A percentile compares a stretch with the other conserved stretches of the same genome.
Evolutionary conservation across 2,113 vertebrate genomes (phyloP).

Genomic region (Esox niger): DNA sequence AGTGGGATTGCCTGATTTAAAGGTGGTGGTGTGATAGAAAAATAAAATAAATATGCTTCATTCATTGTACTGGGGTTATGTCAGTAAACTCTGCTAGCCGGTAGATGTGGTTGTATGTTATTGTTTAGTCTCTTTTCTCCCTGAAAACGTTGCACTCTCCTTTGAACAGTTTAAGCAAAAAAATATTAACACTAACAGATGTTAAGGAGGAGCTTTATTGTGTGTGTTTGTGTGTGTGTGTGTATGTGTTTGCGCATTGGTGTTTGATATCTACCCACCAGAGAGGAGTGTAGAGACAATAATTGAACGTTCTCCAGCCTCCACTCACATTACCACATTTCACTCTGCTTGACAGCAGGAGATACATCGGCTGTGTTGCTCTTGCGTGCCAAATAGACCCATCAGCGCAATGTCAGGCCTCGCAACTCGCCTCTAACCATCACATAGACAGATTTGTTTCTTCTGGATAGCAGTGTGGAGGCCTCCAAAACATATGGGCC

Average conservation of each 20-base stretch:
- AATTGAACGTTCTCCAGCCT: conserved; percentile 24
- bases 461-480: conserved; percentile 25
- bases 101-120: too few species aligned
- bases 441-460: conserved; percentile 37
- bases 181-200: too few species aligned
- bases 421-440: conserved; percentile 35
- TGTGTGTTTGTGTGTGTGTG: neutral
- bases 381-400: conserved; percentile 48
- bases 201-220: neutral
- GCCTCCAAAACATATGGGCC: conserved; percentile 37
- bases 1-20: too few species aligned
- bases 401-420: conserved; percentile 41
- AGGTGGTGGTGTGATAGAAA: too few species aligned
- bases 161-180: too few species aligned
- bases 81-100: too few species aligned
- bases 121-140: too few species aligned
- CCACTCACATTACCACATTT: conserved; percentile 21
- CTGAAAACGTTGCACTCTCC: too few species aligned
- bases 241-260: neutral
- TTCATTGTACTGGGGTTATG: too few species aligned
- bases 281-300: conserved; percentile 6
- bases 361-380: conserved; percentile 18
- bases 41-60: too few species aligned
- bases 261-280: neutral
- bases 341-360: conserved; percentile 23